Percentiles rank a stretch among this genome's conserved stretches.
Conservation (phyloP, 2,888 invertebrate genomes). For the Coelinius sp. region DNA sequence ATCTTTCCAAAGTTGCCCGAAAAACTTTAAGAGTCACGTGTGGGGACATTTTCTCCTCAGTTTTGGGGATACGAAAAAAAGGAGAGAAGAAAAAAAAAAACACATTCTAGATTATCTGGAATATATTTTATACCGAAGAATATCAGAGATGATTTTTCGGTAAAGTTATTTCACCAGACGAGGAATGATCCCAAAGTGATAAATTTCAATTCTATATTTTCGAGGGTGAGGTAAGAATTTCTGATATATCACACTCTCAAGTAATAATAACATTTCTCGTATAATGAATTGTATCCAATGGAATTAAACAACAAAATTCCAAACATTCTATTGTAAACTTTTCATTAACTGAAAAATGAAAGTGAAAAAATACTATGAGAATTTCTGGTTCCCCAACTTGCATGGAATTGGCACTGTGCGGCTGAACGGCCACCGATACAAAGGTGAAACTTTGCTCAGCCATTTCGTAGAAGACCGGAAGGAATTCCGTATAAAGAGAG, state of each 20-base stretch:
- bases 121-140: neutral
- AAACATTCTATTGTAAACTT: too few species aligned
- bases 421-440: constrained; percentile 8
- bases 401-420: neutral
- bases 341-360: neutral
- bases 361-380: neutral
- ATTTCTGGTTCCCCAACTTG: neutral
- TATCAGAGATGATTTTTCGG: neutral
- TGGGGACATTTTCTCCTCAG: neutral
- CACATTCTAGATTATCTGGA: neutral
- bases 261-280: too few species aligned
- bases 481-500: constrained; percentile 15
- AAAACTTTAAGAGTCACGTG: neutral
- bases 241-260: neutral
- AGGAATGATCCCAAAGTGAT: constrained; percentile 9
- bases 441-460: neutral
- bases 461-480: neutral
- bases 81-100: neutral
- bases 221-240: constrained; percentile 12
- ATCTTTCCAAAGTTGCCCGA: neutral
- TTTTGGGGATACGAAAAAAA: neutral
- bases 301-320: neutral
- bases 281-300: neutral
- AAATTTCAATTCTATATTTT: constrained; percentile 34
- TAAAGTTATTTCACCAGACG: neutral